These are phyloP conservation scores for Malacoraja senta DNA, from an alignment of 2,797 vertebrate genomes.

Conservation along the genomic window DNA sequence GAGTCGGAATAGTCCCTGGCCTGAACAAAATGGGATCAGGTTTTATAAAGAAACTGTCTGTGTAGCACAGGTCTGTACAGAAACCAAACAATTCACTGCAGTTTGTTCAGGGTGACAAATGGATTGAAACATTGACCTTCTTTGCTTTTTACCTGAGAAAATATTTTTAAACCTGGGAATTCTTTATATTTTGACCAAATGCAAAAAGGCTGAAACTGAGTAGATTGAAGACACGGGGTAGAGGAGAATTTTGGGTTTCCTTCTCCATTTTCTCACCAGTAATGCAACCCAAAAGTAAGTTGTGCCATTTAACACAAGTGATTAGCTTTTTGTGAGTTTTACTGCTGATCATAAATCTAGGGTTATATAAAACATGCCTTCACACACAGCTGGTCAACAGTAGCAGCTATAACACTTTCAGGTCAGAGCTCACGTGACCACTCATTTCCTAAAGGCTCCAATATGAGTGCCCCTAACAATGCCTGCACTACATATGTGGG, in stretches of 20 bases:
- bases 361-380: constrained; percentile 32
- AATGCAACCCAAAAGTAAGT: not conserved
- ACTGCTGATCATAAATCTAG: constrained; percentile 33
- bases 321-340: constrained; percentile 33
- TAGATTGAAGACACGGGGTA: not conserved
- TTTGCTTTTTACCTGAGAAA: not conserved
- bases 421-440: constrained; percentile 13
- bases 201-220: not conserved
- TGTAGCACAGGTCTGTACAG: not conserved
- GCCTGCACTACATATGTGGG: not conserved
- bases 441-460: constrained; percentile 16
- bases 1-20: not conserved
- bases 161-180: not conserved
- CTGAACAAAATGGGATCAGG: constrained; percentile 6
- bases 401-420: constrained; percentile 30
- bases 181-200: not conserved
- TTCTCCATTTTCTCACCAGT: not conserved
- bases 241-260: not conserved
- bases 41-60: not conserved
- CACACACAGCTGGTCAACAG: constrained; percentile 33
- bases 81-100: not conserved
- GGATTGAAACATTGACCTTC: not conserved
- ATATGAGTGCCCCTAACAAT: not conserved
- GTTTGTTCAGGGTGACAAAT: constrained; percentile 11
- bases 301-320: constrained; percentile 17